Evolutionary conservation across 2,888 invertebrate species (phyloP).

Genomic region (Luperina nickerlii): DNA sequence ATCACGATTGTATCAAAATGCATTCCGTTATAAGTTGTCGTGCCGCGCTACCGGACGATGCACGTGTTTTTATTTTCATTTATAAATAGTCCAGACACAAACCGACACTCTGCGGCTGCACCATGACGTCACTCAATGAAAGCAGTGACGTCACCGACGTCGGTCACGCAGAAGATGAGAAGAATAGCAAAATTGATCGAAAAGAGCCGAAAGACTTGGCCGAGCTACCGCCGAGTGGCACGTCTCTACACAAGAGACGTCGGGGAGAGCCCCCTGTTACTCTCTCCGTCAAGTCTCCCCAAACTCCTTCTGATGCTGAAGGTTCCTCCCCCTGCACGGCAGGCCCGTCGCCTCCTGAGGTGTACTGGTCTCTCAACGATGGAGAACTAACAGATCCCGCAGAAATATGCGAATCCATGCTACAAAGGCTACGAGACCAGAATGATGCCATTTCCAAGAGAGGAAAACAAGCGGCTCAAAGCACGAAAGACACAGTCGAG

Average conservation of each 20-base stretch:
- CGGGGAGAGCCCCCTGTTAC: conserved; percentile 85
- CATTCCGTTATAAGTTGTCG: conserved; percentile 83
- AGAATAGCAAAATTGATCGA: conserved; percentile 59
- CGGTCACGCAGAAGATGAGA: conserved; percentile 66
- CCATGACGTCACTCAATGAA: conserved; percentile 82
- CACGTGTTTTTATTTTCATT: conserved; percentile 85
- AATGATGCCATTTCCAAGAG: conserved; percentile 88
- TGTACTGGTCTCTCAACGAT: conserved; percentile 77
- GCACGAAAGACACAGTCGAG: conserved; percentile 91
- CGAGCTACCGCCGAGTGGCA: conserved; percentile 84
- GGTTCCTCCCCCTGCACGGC: conserved; percentile 86
- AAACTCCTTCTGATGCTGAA: conserved; percentile 84
- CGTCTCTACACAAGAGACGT: conserved; percentile 85
- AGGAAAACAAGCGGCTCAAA: conserved; percentile 89
- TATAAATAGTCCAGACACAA: conserved; percentile 84
- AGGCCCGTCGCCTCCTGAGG: conserved; percentile 81
- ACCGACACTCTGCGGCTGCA: conserved; percentile 69
- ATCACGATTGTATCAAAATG: conserved; percentile 72
- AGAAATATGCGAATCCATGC: conserved; percentile 83
- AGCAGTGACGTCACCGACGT: conserved; percentile 79
- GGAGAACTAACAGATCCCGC: conserved; percentile 80
- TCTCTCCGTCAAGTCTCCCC: conserved; percentile 82
- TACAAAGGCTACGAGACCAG: conserved; percentile 82
- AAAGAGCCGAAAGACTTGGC: conserved; percentile 77
- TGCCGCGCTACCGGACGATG: conserved; percentile 70